These are phyloP conservation scores for Leptobrachium leishanense DNA, from an alignment of 2,113 vertebrate species.

Conservation along the genomic window DNA sequence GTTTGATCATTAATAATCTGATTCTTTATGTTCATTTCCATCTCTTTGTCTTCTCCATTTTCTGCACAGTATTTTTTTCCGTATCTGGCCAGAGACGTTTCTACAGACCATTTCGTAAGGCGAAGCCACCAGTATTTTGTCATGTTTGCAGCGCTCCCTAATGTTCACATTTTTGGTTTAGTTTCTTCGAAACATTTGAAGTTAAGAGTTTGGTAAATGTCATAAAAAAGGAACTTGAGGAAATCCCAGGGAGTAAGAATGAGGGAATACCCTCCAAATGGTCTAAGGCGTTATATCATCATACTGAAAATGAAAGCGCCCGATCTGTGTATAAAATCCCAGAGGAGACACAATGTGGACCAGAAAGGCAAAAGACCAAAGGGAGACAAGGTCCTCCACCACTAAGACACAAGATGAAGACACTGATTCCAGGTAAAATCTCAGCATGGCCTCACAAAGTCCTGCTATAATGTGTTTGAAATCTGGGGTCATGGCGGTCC, in stretches of 20 bases:
- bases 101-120: too few relatives aligned
- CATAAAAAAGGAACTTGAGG: neutral
- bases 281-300: neutral
- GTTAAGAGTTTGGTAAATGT: neutral
- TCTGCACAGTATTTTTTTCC: too few relatives aligned
- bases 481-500: too few relatives aligned
- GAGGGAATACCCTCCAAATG: slow-evolving; percentile 14
- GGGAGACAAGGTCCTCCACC: neutral
- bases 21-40: too few relatives aligned
- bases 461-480: neutral
- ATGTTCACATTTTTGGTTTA: neutral
- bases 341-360: neutral
- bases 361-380: neutral
- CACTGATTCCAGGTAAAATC: slow-evolving; percentile 14
- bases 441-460: neutral
- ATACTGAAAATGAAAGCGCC: slow-evolving; percentile 18
- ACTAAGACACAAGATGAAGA: neutral
- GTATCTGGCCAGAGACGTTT: too few relatives aligned
- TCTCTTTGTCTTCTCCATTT: too few relatives aligned
- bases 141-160: neutral
- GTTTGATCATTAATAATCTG: too few relatives aligned
- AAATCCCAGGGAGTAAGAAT: slow-evolving; percentile 5
- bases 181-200: neutral
- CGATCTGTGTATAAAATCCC: slow-evolving; percentile 23
- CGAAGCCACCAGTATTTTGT: too few relatives aligned